Evolutionary conservation across 2,888 invertebrate species (phyloP), one percentile per base, ranked within the genome.

Genomic region (Syrphus vitripennis): DNA sequence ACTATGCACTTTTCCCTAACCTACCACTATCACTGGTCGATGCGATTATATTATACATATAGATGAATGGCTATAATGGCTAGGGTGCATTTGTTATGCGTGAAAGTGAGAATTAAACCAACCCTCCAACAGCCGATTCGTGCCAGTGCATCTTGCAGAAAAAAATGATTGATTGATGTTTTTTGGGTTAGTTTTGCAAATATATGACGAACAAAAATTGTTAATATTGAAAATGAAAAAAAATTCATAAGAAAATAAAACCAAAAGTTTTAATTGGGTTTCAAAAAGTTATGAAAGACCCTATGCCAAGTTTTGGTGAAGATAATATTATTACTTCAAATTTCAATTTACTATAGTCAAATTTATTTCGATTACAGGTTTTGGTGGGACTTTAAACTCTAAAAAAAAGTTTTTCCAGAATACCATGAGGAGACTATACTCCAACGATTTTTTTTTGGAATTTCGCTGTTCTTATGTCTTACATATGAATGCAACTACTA

Each of bases 81-180:
- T 59, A 31, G 77, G 74, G 65, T 50, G 72, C 80, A 76, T 61
- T 71, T 34, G 72, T 70, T 67, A 70, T 70, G 77, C 81, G 72
- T 86, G 86, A 86, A 86, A 86, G 86, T 86, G 86, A 81, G 78
- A 86, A 86, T 82, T 70, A 45, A 82, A 81, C 21, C 81, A 77
- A 81, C 77, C 86, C 81, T 40, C 81, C 14, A 14, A 29, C 4
- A 61, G 2, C 7, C 14, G 48, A 81, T 74, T 70, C 48, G 42
- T 81, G 77, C 57, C 74, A 74, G 61, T 24, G 57, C 31, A 40
- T 74, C 12, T 67, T 48, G 50, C 31, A 65, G 3, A 55, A 72
- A 59, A n/a, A 72, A 61, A 69, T 83, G 83, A 83, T 83, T 83
- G 83, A 83, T 83, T 83, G 59, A 45, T 48, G 21, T 59, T 14